A percentile compares a stretch with the other conserved stretches of the same genome.
Evolutionary conservation across 1,140 invertebrate genomes (phyloP).

Genomic region (Wasmannia auropunctata): DNA sequence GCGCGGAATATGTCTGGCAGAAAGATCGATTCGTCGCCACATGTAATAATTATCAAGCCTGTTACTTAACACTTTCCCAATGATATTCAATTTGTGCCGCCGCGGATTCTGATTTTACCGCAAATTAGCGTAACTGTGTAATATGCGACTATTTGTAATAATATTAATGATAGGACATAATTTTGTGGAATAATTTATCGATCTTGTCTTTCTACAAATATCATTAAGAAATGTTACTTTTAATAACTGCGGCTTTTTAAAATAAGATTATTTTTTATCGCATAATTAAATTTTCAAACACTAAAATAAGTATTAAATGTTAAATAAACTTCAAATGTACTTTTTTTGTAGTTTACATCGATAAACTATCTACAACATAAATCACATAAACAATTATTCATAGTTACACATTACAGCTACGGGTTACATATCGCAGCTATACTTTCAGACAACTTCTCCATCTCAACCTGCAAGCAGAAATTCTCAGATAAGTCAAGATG

Average conservation of each 20-base stretch:
- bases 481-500: conserved; percentile 44
- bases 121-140: not conserved
- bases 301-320: not conserved
- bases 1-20: conserved; percentile 63
- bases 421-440: conserved; percentile 21
- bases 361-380: conserved; percentile 24
- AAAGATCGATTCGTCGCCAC: conserved; percentile 63
- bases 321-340: not conserved
- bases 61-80: not conserved
- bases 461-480: conserved; percentile 85
- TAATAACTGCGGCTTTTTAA: not conserved
- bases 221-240: not conserved
- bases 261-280: not conserved
- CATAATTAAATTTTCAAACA: not conserved
- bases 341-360: conserved; percentile 43
- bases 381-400: conserved; percentile 12
- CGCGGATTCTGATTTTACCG: not conserved
- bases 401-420: not conserved
- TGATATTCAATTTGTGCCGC: not conserved
- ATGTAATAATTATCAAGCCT: conserved; percentile 53
- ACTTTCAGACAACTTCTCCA: conserved; percentile 78
- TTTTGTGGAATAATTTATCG: not conserved
- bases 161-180: not conserved
- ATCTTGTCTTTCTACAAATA: not conserved
- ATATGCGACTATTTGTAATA: conserved; percentile 16